Conservation (phyloP, 1,140 invertebrate genomes). For the Drosophila nigromelanica region DNA sequence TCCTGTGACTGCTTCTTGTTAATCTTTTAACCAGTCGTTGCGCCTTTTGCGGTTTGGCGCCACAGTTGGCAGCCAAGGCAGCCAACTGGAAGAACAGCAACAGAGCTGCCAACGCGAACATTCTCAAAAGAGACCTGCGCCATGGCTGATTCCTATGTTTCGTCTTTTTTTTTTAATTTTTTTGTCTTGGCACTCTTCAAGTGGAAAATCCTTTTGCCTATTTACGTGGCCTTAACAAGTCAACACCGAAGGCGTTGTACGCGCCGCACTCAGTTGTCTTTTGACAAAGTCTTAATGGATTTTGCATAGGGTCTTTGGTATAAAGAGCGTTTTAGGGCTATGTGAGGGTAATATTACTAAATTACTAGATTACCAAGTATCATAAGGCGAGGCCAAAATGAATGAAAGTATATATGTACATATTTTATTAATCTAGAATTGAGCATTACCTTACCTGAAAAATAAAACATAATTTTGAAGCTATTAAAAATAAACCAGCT, state of each 20-base stretch:
- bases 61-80: constrained; percentile 62
- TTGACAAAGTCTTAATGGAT: constrained; percentile 22
- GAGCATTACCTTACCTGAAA: too few relatives aligned
- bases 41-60: constrained; percentile 78
- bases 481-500: too few relatives aligned
- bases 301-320: neutral
- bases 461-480: too few relatives aligned
- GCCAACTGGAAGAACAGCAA: constrained; percentile 65
- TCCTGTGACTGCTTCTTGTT: constrained; percentile 47
- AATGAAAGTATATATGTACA: too few relatives aligned
- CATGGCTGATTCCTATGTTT: constrained; percentile 29
- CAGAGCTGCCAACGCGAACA: constrained; percentile 10
- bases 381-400: too few relatives aligned
- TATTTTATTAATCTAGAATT: too few relatives aligned
- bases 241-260: constrained; percentile 59
- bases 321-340: neutral
- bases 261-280: constrained; percentile 27
- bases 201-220: constrained; percentile 81
- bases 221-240: constrained; percentile 79
- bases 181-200: constrained; percentile 72
- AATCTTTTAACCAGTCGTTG: constrained; percentile 76
- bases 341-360: neutral
- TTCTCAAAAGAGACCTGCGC: constrained; percentile 20
- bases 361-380: too few relatives aligned
- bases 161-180: constrained; percentile 13